Conservation (phyloP, 2,113 vertebrate genomes). For the Proteles cristata region DNA sequence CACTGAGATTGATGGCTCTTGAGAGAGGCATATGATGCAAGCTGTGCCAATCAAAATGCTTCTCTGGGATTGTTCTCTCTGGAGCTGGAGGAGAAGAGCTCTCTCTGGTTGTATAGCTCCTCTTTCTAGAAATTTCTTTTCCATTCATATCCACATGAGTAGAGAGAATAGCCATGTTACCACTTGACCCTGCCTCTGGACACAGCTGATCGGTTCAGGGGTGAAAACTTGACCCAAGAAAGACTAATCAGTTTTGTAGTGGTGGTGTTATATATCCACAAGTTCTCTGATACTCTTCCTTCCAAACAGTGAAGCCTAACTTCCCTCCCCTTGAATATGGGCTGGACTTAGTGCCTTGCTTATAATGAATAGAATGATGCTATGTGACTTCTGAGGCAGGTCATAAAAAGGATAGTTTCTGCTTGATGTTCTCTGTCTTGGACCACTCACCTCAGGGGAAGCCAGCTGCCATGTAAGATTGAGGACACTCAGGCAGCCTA, state of each 20-base stretch:
- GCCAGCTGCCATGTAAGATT: neutral
- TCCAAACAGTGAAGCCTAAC: neutral
- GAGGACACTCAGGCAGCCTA: neutral
- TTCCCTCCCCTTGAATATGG: neutral
- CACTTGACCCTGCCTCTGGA: neutral
- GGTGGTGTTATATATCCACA: neutral
- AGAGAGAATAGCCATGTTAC: neutral
- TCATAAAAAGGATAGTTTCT: neutral
- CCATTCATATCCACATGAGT: neutral
- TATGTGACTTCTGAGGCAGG: neutral
- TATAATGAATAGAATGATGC: neutral
- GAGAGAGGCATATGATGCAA: neutral
- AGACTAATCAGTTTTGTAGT: neutral
- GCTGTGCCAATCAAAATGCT: neutral
- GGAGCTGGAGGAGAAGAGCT: neutral
- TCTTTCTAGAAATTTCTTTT: constrained; percentile 19
- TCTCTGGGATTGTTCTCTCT: neutral
- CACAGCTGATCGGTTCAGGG: neutral
- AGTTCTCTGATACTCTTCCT: neutral
- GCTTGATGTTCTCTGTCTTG: neutral
- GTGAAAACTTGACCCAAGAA: neutral
- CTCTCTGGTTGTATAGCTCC: neutral
- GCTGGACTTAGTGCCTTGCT: neutral
- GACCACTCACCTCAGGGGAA: neutral
- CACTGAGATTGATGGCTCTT: neutral